Conservation (phyloP, 2,888 invertebrate genomes). For the Diabrotica balteata region DNA sequence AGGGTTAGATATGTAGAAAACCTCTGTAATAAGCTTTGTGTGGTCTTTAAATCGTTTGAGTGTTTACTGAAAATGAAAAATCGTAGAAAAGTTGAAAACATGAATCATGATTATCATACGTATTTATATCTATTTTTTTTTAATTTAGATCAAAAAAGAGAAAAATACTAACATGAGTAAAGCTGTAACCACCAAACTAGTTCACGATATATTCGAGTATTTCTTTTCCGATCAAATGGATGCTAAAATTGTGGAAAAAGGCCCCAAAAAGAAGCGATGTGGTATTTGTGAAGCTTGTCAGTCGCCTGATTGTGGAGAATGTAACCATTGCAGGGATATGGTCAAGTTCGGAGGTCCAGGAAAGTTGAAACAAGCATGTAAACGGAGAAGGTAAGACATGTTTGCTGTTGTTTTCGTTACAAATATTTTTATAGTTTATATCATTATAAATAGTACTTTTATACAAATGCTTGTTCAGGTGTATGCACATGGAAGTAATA, state of each 20-base stretch:
- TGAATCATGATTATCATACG: no score
- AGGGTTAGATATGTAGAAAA: no score
- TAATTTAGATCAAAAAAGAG: slow-evolving; percentile 34
- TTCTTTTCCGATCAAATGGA: slow-evolving; percentile 78
- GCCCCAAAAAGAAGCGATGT: slow-evolving; percentile 73
- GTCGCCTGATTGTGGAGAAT: slow-evolving; percentile 78
- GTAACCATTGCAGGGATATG: slow-evolving; percentile 77
- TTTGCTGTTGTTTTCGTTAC: no score
- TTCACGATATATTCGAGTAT: slow-evolving; percentile 77
- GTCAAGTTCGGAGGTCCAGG: slow-evolving; percentile 80
- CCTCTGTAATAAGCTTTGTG: no score
- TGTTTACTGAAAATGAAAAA: no score
- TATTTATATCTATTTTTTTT: background rate
- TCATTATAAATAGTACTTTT: no score
- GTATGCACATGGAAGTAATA: slow-evolving; percentile 80
- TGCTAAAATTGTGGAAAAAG: slow-evolving; percentile 59
- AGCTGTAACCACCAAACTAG: slow-evolving; percentile 81
- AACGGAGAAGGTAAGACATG: slow-evolving; percentile 48
- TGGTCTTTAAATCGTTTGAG: no score
- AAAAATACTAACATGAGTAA: slow-evolving; percentile 55
- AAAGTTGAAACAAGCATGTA: slow-evolving; percentile 64
- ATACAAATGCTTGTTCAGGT: no score
- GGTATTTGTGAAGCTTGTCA: slow-evolving; percentile 82
- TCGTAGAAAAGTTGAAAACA: no score
- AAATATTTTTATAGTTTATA: no score